These are phyloP conservation scores for Rhinatrema bivittatum DNA, from an alignment of 2,797 vertebrate species.

Conservation along the genomic window DNA sequence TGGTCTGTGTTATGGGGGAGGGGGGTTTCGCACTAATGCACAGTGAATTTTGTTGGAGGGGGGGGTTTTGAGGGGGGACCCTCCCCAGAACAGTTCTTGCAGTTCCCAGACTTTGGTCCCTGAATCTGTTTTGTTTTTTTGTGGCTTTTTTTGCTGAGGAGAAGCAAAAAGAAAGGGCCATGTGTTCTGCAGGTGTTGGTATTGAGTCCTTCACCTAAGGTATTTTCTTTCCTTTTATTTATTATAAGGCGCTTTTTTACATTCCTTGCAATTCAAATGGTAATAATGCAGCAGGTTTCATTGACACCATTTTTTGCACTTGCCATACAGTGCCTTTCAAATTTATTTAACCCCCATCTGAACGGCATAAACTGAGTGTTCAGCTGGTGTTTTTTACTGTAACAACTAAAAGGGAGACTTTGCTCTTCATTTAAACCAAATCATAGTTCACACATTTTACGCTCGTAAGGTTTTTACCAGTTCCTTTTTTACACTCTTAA, in stretches of 20 bases:
- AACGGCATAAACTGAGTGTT: constrained; percentile 79
- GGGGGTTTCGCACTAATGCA: constrained; percentile 87
- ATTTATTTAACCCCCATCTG: constrained; percentile 83
- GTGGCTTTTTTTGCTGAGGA: constrained; percentile 60
- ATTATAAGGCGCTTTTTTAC: constrained; percentile 65
- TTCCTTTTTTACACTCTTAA: constrained; percentile 92
- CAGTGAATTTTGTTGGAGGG: constrained; percentile 79
- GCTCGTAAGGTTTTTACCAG: constrained; percentile 91
- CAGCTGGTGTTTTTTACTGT: constrained; percentile 94
- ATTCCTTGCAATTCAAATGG: constrained; percentile 89
- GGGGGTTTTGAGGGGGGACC: constrained; percentile 50
- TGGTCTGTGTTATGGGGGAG: constrained; percentile 86
- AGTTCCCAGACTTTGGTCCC: constrained; percentile 80
- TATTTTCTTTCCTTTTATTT: constrained; percentile 59
- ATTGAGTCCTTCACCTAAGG: constrained; percentile 61
- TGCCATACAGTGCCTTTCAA: constrained; percentile 98
- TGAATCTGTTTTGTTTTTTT: constrained; percentile 46
- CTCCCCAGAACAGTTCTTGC: constrained; percentile 57
- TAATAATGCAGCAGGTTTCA: constrained; percentile 80
- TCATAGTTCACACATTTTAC: constrained; percentile 99
- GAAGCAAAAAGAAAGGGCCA: constrained; percentile 65
- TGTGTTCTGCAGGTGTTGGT: constrained; percentile 62
- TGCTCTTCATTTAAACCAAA: constrained; percentile 96
- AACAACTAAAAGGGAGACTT: constrained; percentile 82
- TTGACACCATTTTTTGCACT: constrained; percentile 81